Base-by-base conservation (phyloP, 2,113 vertebrate genomes). In the Lampris megalopsis region DNA sequence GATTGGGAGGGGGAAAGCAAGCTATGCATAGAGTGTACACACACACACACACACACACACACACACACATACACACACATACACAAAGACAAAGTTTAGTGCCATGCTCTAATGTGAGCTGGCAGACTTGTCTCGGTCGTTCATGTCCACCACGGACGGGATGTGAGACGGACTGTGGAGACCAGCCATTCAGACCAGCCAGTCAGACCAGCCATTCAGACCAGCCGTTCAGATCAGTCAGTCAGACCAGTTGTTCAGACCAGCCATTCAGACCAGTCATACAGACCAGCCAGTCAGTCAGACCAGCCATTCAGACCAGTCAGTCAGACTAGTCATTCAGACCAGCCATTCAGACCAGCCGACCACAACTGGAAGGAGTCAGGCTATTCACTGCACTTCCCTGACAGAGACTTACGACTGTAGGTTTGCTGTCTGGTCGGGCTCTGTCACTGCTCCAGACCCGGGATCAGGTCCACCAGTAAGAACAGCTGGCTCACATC, bases 21-120 rank as follows among this genome's bases (percentile, higher is more conserved):
- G 1, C 3, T 7, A 56, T n/a, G 54, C 6, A 40, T 11, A 24
- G 42, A 52, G 79, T 43, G 61, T 41, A 72, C 1, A 2, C 2
- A 56, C 11, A 35, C 24, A 13, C 11, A n/a, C 5, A 56, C 13
- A 56, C 54, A 11, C 43, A 13, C 38, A n/a, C 8, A 52, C 40
- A 41, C 35, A 48, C 49, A 13, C 38, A 36, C 2, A 37, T n/a
- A 45, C 52, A 36, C 65, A 58, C 59, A 54, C 53, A 59, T 43
- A 66, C 38, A 24, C 50, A 53, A 10, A 43, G 54, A 38, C 60
- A 73, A 54, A 38, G 56, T 10, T 47, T 1, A 9, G 38, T 2
- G 76, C 69, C 10, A 75, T n/a, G 63, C 79, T 85, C 68, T 86
- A 85, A 91, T 67, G 10, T 0, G 69, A 81, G 84, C 1, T 82